phyloP scores from a whole-genome alignment of 1,140 invertebrate genomes.

The Cotesia vestalis region DNA sequence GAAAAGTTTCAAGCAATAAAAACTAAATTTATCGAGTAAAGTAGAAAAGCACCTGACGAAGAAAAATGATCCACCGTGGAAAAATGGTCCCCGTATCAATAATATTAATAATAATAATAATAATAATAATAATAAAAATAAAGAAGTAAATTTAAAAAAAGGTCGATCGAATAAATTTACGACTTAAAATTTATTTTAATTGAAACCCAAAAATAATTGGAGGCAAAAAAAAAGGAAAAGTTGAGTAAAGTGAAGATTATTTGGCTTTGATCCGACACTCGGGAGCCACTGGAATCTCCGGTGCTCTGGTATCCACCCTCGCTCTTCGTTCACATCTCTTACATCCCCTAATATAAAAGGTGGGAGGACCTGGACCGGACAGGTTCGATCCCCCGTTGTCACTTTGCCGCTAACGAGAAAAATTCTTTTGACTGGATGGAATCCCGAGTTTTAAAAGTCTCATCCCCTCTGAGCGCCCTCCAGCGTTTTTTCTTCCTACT shows the following conservation, averaged over 20 bases:
- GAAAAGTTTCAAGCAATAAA: not conserved
- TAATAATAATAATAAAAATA: no score
- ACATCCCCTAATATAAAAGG: not conserved
- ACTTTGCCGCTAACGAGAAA: slow-evolving; percentile 37
- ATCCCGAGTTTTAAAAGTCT: not conserved
- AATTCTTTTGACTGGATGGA: slow-evolving; percentile 39
- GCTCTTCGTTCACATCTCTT: slow-evolving; percentile 2
- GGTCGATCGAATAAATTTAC: no score
- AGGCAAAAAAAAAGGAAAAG: not conserved
- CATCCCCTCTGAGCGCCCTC: not conserved
- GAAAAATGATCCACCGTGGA: no score
- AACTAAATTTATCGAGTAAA: no score
- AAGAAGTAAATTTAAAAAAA: no score
- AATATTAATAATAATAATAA: no score
- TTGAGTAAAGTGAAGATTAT: slow-evolving; percentile 5
- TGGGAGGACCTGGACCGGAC: slow-evolving; percentile 16
- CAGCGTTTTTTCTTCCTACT: slow-evolving; percentile 11
- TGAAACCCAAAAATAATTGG: not conserved
- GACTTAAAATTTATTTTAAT: no score
- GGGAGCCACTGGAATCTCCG: slow-evolving; percentile 16
- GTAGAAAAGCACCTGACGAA: no score
- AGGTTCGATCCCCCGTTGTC: slow-evolving; percentile 33
- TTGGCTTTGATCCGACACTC: not conserved
- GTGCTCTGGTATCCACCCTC: slow-evolving; percentile 4
- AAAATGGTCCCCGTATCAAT: no score